Evolutionary conservation across 2,113 vertebrate genomes (phyloP).

Genomic region (Ginglymostoma cirratum): DNA sequence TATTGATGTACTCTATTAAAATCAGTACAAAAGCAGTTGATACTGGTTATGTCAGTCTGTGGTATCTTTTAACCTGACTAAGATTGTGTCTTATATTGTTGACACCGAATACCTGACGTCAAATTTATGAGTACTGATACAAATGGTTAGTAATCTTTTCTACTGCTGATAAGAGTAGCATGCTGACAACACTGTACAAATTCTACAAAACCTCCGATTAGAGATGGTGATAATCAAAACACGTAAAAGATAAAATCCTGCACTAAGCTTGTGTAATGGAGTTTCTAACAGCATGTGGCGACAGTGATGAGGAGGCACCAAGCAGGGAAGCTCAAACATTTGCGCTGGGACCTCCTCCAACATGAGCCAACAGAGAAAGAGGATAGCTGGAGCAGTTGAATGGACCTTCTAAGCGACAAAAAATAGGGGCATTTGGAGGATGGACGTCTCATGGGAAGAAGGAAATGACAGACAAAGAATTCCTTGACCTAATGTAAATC

Average conservation of each 20-base stretch:
- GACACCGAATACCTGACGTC: neutral
- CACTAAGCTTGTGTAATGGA: neutral
- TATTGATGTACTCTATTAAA: neutral
- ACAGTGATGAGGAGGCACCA: too few species aligned
- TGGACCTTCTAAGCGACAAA: too few species aligned
- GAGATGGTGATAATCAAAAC: neutral
- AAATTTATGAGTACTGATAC: neutral
- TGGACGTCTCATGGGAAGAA: too few species aligned
- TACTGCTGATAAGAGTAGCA: neutral
- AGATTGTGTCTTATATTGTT: neutral
- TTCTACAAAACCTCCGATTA: neutral
- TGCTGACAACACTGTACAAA: neutral
- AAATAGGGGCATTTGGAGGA: too few species aligned
- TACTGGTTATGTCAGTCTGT: neutral
- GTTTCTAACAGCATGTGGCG: too few species aligned
- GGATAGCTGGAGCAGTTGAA: too few species aligned
- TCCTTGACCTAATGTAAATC: too few species aligned
- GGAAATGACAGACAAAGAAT: too few species aligned
- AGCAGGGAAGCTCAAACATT: too few species aligned
- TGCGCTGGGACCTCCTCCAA: too few species aligned
- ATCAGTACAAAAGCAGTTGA: neutral
- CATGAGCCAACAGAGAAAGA: too few species aligned
- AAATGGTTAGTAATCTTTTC: neutral
- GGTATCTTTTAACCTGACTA: neutral
- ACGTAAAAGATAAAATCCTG: neutral